Conservation (phyloP, 2,113 vertebrate genomes). For the Heterotilapia buettikoferi region DNA sequence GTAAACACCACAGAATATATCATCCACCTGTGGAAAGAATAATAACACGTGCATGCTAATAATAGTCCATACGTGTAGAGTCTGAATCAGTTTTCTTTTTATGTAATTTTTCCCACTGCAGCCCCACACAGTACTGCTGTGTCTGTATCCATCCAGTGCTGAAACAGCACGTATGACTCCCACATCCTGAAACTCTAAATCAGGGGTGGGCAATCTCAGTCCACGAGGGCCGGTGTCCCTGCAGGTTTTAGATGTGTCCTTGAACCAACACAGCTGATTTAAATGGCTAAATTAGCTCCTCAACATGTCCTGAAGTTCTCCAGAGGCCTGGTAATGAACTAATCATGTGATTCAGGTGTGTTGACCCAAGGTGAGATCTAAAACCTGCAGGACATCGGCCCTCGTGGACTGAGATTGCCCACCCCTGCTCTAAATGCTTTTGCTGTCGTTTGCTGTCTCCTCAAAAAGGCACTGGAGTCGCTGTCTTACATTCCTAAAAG, state of each 20-base stretch:
- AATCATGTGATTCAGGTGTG: no score
- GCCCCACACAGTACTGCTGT: background rate
- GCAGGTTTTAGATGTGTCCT: no score
- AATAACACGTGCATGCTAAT: background rate
- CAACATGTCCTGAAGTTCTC: no score
- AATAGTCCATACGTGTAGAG: rapidly evolving
- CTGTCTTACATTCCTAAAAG: background rate
- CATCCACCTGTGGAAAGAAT: background rate
- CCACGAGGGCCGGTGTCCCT: no score
- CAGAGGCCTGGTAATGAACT: no score
- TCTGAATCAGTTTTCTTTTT: background rate
- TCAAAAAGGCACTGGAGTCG: background rate
- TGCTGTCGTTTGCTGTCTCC: background rate
- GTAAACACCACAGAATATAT: background rate
- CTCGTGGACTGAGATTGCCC: no score
- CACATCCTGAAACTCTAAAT: background rate
- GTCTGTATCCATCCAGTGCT: background rate
- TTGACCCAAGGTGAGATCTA: no score
- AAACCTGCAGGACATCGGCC: no score
- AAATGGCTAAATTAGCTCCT: no score
- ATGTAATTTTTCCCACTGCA: background rate
- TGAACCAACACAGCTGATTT: no score
- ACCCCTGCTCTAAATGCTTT: background rate
- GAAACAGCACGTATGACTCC: background rate
- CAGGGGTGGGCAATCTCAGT: no score